Evolutionary conservation across 2,797 vertebrate genomes (phyloP).

Genomic region (Sebastes minor): DNA sequence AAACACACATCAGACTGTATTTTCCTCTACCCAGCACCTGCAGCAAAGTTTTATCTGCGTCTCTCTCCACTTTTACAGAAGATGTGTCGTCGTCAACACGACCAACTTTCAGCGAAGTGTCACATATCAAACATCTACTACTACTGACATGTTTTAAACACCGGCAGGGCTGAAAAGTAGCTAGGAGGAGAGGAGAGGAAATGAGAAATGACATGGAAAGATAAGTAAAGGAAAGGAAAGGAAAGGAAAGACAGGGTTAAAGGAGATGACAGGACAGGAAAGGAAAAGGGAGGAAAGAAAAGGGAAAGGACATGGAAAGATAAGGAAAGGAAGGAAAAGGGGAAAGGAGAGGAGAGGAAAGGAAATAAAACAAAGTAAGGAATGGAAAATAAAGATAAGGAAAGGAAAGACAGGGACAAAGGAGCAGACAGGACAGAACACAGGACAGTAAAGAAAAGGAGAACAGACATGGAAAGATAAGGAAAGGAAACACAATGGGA

Average conservation of each 20-base stretch:
- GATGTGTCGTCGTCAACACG: slow-evolving; percentile 1
- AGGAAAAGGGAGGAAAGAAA: background rate
- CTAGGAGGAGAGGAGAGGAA: background rate
- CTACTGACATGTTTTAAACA: slow-evolving; percentile 1
- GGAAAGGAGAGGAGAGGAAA: background rate
- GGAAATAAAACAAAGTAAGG: background rate
- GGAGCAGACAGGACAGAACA: background rate
- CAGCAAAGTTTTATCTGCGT: background rate
- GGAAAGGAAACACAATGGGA: background rate
- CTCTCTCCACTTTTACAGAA: slow-evolving; percentile 7
- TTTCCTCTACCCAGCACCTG: slow-evolving; percentile 13
- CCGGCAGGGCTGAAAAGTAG: background rate
- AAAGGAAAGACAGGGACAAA: background rate
- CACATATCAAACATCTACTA: slow-evolving; percentile 15
- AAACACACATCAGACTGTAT: slow-evolving; percentile 36
- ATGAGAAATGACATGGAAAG: too few species aligned
- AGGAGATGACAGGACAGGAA: background rate
- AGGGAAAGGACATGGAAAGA: too few species aligned
- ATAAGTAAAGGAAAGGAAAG: too few species aligned
- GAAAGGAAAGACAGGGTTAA: background rate
- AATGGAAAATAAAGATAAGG: too few species aligned
- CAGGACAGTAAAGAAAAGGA: background rate
- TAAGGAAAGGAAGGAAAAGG: background rate
- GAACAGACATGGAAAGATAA: background rate
- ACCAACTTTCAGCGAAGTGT: slow-evolving; percentile 12